Evolutionary conservation across 2,797 vertebrate species (phyloP), one percentile per base, ranked within the genome.

Genomic region (Phataginus tetradactyla): DNA sequence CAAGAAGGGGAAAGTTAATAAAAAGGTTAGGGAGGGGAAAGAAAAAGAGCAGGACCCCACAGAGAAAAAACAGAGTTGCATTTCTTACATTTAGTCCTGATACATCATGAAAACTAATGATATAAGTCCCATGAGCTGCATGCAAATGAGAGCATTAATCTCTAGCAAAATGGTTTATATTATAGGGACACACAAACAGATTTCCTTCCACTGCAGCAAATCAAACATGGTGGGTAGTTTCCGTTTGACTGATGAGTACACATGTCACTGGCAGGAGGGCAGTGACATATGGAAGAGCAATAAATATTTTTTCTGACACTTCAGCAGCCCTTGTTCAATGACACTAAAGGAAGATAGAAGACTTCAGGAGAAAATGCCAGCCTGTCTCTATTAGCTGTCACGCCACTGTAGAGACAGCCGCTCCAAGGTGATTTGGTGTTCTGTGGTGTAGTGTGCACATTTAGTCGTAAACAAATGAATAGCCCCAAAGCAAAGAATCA

Each of bases 91-190:
- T 98, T 97, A 94, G 86, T 98, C 87, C 91, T 49, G 98, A 98
- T 98, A 96, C 81, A 91, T 98, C 96, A 96, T 94, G 84, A 95
- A 98, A 98, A 98, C 97, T 98, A 98, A 98, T 97, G 96, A 97
- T 96, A 93, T 23, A 93, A 90, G 51, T 97, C 97, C 96, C 96
- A 96, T 92, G 89, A 98, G 97, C 92, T 96, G 96, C 96, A 98
- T 98, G 98, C 98, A 98, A 98, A 99, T 98, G 86, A 98, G 96
- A 96, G n/a, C 95, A 98, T 99, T 98, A 98, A 98, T 99, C 98
- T 98, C 93, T 83, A 97, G 91, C 86, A 98, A 98, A 98, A 98
- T 98, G 96, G 96, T 98, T 98, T 99, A 98, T 98, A 97, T 96
- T 98, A 97, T 97, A 96, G 96, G 98, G 98, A 96, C 69, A 59